Evolutionary conservation across 2,797 vertebrate species (phyloP).

Genomic region (Oryzias sinensis): DNA sequence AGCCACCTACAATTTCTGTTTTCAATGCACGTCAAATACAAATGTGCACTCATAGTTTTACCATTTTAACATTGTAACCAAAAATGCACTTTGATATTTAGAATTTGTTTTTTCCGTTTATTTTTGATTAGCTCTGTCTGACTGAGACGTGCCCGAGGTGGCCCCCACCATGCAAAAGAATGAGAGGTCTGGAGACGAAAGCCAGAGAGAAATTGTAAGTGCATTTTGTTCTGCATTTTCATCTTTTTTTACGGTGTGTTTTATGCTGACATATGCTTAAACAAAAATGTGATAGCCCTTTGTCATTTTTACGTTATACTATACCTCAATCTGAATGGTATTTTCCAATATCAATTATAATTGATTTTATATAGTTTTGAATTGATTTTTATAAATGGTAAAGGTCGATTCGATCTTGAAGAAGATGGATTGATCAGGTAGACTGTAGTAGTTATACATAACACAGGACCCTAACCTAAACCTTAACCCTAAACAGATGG

Average conservation of each 20-base stretch:
- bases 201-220: slow-evolving; percentile 65
- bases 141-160: slow-evolving; percentile 45
- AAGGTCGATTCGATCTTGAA: no score
- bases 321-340: no score
- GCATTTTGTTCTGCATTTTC: background rate
- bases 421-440: no score
- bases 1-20: background rate
- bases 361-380: no score
- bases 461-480: no score
- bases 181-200: slow-evolving; percentile 66
- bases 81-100: slow-evolving; percentile 6
- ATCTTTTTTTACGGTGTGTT: background rate
- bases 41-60: background rate
- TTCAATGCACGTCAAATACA: background rate
- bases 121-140: slow-evolving; percentile 26
- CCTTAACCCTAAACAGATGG: no score
- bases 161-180: slow-evolving; percentile 71
- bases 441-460: no score
- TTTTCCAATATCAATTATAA: no score
- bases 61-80: background rate
- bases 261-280: background rate
- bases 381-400: no score
- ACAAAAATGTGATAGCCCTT: no score
- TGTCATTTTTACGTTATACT: no score
- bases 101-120: slow-evolving; percentile 1